Evolutionary conservation across 2,113 vertebrate genomes (phyloP).

Genomic region (Excalfactoria chinensis): DNA sequence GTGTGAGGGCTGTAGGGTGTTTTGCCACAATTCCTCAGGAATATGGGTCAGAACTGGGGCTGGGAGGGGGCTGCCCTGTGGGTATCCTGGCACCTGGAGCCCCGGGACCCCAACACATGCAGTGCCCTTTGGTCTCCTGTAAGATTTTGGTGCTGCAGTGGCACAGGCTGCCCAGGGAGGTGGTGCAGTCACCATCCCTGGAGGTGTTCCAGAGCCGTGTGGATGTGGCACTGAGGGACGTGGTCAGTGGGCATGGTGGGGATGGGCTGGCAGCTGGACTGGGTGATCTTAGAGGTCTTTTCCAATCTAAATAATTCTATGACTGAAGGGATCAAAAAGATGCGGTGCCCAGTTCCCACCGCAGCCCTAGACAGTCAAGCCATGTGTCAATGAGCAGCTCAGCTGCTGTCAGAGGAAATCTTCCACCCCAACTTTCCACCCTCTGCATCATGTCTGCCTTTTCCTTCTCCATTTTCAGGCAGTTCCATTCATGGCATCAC

Average conservation of each 20-base stretch:
- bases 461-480: conserved; percentile 30
- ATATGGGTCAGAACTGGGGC: background rate
- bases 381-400: background rate
- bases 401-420: background rate
- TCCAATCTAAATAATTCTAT: too few relatives aligned
- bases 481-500: background rate
- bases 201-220: too few relatives aligned
- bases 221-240: too few relatives aligned
- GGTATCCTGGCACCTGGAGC: background rate
- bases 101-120: background rate
- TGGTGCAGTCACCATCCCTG: too few relatives aligned
- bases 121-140: accelerated
- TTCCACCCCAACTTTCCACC: background rate
- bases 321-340: background rate
- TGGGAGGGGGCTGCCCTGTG: background rate
- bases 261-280: too few relatives aligned
- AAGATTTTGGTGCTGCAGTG: too few relatives aligned
- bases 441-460: background rate
- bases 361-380: background rate
- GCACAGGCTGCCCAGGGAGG: too few relatives aligned
- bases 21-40: background rate
- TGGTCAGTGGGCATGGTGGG: too few relatives aligned
- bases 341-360: accelerated
- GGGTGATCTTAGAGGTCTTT: too few relatives aligned
- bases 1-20: background rate